phyloP scores from a whole-genome alignment of 2,888 invertebrate genomes.

The Cyrtodaria siliqua region DNA sequence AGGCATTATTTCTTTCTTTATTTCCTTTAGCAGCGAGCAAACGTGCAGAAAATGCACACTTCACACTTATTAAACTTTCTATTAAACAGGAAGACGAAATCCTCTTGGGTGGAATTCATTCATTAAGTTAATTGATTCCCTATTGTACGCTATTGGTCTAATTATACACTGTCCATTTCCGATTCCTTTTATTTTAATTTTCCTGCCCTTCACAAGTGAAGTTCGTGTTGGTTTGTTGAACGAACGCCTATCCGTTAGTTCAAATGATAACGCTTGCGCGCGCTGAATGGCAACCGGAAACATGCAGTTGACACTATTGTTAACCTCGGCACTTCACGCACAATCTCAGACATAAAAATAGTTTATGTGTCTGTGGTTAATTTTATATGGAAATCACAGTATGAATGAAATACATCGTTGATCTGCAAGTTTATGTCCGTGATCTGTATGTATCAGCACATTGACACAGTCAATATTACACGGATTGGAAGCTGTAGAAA shows the following conservation, averaged over 20 bases:
- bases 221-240: neutral
- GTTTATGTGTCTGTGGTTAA: neutral
- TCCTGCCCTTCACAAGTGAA: constrained; percentile 19
- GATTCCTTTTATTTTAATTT: constrained; percentile 34
- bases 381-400: too few relatives aligned
- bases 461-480: too few relatives aligned
- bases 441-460: too few relatives aligned
- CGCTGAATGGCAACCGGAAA: constrained; percentile 27
- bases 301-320: constrained; percentile 17
- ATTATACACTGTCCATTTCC: constrained; percentile 26
- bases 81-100: constrained; percentile 10
- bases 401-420: too few relatives aligned
- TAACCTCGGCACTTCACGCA: constrained; percentile 16
- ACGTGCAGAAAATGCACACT: constrained; percentile 1
- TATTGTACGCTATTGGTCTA: constrained; percentile 37
- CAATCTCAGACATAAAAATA: too few relatives aligned
- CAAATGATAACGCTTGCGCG: constrained; percentile 12
- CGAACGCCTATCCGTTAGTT: constrained; percentile 24
- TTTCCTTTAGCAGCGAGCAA: neutral
- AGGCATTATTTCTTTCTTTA: too few relatives aligned
- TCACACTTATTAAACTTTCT: constrained; percentile 3
- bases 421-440: too few relatives aligned
- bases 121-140: constrained; percentile 36
- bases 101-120: constrained; percentile 34
- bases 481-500: too few relatives aligned